Evolutionary conservation across 2,113 vertebrate species (phyloP).

Genomic region (Geococcyx californianus): DNA sequence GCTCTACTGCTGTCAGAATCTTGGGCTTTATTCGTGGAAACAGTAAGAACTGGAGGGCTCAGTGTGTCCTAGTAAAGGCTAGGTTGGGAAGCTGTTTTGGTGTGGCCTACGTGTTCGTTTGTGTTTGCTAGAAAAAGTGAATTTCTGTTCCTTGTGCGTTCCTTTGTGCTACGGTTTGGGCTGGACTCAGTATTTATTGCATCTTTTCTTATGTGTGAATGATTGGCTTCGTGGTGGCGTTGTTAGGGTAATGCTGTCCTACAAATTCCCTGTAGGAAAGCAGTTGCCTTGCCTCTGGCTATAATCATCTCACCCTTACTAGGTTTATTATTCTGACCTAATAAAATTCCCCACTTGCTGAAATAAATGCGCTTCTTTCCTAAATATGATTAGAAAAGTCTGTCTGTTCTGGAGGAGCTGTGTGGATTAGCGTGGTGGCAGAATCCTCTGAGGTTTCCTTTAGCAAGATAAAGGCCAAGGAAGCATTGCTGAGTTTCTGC

Average conservation of each 20-base stretch:
- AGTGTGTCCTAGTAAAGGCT: neutral
- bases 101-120: neutral
- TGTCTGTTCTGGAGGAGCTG: neutral
- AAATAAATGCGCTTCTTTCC: neutral
- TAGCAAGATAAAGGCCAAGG: neutral
- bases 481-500: neutral
- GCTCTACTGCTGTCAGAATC: neutral
- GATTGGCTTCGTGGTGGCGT: neutral
- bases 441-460: constrained; percentile 13
- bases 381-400: neutral
- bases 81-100: neutral
- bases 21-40: neutral
- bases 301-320: neutral
- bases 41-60: neutral
- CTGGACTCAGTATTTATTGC: neutral
- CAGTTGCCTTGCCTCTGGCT: constrained; percentile 20
- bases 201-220: neutral
- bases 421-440: neutral
- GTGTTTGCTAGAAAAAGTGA: neutral
- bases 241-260: neutral
- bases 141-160: neutral
- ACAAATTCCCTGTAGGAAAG: neutral
- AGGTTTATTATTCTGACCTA: constrained; percentile 46
- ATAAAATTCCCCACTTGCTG: constrained; percentile 22
- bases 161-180: neutral